Percentiles rank a stretch among this genome's conserved stretches.
Conservation (phyloP, 2,113 vertebrate genomes). For the Ophiodon elongatus region DNA sequence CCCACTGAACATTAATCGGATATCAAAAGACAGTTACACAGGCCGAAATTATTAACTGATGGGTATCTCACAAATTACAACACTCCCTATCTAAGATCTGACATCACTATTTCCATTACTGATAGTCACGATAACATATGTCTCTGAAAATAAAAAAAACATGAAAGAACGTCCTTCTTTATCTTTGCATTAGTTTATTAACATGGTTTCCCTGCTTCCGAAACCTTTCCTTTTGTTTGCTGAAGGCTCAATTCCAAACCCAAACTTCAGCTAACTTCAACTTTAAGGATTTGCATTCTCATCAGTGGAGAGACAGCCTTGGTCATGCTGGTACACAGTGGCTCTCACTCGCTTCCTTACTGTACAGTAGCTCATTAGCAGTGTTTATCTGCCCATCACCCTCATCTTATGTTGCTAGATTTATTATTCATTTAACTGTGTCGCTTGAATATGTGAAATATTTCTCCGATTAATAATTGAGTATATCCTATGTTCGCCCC, state of each 20-base stretch:
- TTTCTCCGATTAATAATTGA: conserved; percentile 79
- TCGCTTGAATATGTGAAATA: conserved; percentile 65
- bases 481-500: conserved; percentile 68
- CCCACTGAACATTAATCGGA: conserved; percentile 10
- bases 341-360: conserved; percentile 1
- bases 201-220: conserved; percentile 17
- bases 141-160: conserved; percentile 26
- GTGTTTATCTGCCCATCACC: conserved; percentile 66
- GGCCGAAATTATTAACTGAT: conserved; percentile 49
- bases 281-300: conserved; percentile 16
- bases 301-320: neutral
- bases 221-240: conserved; percentile 27
- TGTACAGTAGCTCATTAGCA: conserved; percentile 57
- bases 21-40: conserved; percentile 29
- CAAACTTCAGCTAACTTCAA: conserved; percentile 14
- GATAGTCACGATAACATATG: conserved; percentile 22
- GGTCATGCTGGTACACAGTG: conserved; percentile 37
- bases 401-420: conserved; percentile 65
- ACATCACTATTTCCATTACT: conserved; percentile 34
- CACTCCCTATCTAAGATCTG: conserved; percentile 38
- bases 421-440: conserved; percentile 72
- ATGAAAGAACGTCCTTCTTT: conserved; percentile 38
- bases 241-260: conserved; percentile 2
- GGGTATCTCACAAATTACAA: conserved; percentile 44
- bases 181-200: conserved; percentile 33